A percentile compares a stretch with the other conserved stretches of the same genome.
Evolutionary conservation across 2,888 invertebrate genomes (phyloP).

Genomic region (Nebria brevicollis): DNA sequence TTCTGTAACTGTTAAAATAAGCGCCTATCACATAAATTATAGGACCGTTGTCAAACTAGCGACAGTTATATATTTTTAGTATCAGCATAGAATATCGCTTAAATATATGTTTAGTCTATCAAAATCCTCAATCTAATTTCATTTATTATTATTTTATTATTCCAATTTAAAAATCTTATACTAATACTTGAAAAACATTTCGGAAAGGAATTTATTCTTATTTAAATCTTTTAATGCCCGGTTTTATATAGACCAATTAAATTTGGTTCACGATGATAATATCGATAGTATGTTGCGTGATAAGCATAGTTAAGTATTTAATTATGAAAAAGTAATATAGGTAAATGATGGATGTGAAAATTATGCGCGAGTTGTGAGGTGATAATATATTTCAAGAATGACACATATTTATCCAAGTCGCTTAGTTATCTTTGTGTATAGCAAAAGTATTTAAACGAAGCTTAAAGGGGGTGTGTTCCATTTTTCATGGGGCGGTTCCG

Average conservation of each 20-base stretch:
- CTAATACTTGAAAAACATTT: too few relatives aligned
- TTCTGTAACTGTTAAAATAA: not conserved
- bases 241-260: too few relatives aligned
- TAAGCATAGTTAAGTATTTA: not conserved
- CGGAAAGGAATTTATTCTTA: too few relatives aligned
- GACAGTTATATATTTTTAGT: not conserved
- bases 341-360: not conserved
- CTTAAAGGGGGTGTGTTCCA: slow-evolving; percentile 49
- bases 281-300: too few relatives aligned
- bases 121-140: too few relatives aligned
- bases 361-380: not conserved
- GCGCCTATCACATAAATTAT: not conserved
- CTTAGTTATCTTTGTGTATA: slow-evolving; percentile 27
- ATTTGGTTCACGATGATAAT: too few relatives aligned
- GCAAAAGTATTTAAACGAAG: slow-evolving; percentile 49
- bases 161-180: too few relatives aligned
- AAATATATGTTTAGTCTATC: too few relatives aligned
- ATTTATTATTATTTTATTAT: too few relatives aligned
- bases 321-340: not conserved
- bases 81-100: too few relatives aligned
- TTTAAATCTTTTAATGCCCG: too few relatives aligned
- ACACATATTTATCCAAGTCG: slow-evolving; percentile 26
- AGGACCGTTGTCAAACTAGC: not conserved
- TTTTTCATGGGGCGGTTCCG: slow-evolving; percentile 56
- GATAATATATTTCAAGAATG: not conserved